Evolutionary conservation across 37 sponge, comb jelly and placozoan species (phyloP), one percentile per base, ranked within the genome.

Genomic region (Theonella swinhoei): DNA sequence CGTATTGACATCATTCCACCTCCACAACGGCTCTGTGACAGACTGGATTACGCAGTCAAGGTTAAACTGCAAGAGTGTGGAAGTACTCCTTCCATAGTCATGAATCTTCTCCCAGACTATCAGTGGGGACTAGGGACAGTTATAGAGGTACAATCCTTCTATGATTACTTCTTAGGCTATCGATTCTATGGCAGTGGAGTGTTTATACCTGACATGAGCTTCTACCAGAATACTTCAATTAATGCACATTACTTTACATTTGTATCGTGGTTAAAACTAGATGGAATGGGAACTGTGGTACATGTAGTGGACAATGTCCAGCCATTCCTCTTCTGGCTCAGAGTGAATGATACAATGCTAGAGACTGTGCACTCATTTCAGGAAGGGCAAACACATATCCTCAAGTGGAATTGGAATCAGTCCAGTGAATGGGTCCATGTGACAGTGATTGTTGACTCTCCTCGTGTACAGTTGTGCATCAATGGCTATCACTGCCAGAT

Each of bases 351-450:
- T 17, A 75, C 84, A 23, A 54, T 4, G 29, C 39, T 83, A 20
- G 30, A 66, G n/a, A 31, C 74, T 24, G 41, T 29, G 23, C 74
- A 83, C 29, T 74, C 76, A 3, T 63, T 4, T 64, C n/a, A 25
- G 0, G 35, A 4, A 28, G 33, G 43, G 1, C 68, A 42, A 37
- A 0, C 71, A 5, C 2, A 19, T 1, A 76, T 47, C 5, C 59
- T 80, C 40, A 34, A 23, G 32, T 90, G 90, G 90, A 31, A 60
- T 0, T 85, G 80, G 80, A 41, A 17, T 22, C 47, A 73, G 31
- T 5, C 43, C 2, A 70, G 47, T 38, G 85, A 85, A 30, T 85
- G 85, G 90, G 28, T 76, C 23, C 90, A 90, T 70, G 69, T 90
- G 37, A 70, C 90, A 29, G 63, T 90, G 0, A 43, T 31, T 32